Evolutionary conservation across 2,888 invertebrate species (phyloP), one percentile per base, ranked within the genome.

Genomic region (Venusia cambrica): DNA sequence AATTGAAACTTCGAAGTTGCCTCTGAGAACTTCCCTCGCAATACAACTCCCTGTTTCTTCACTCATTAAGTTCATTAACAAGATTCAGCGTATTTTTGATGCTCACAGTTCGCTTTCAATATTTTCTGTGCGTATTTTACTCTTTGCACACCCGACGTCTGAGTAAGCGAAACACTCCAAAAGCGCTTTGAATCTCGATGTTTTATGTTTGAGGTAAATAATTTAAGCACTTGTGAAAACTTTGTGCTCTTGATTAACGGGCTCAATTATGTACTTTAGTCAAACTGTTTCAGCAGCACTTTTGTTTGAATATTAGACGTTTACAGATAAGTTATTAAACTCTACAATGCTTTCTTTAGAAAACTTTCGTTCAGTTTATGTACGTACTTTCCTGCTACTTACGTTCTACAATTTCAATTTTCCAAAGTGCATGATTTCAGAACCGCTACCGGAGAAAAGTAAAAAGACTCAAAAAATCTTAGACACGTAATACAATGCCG

Each of bases 141-240:
- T 76, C 74, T 71, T 71, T 57, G 71, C 71, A 48, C 54, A 53
- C 67, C 59, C 60, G 60, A 71, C 64, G 67, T 71, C 73, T 76
- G 73, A 71, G 75, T 77, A 72, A 70, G 74, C 78, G 57, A 64
- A 79, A 76, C 75, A 77, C 79, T 79, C 59, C 62, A 66, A 71
- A 74, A 78, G 75, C 72, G 70, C 74, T 84, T 80, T 79, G 73
- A 79, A 79, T 74, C 68, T 65, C 71, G 67, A 79, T 79, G 79
- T 80, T 83, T 80, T 79, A 69, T 81, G 77, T 80, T 81, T 73
- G 73, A 73, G 79, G 78, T 73, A 79, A 81, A 84, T 81, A 79
- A 83, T 80, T 51, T 73, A 71, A 81, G 75, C 71, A 78, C 74
- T 83, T 75, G 76, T 67, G 74, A 80, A 84, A 81, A 83, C 79